Evolutionary conservation across 2,113 vertebrate genomes (phyloP), one percentile per base, ranked within the genome.

Genomic region (Notothenia rossii): DNA sequence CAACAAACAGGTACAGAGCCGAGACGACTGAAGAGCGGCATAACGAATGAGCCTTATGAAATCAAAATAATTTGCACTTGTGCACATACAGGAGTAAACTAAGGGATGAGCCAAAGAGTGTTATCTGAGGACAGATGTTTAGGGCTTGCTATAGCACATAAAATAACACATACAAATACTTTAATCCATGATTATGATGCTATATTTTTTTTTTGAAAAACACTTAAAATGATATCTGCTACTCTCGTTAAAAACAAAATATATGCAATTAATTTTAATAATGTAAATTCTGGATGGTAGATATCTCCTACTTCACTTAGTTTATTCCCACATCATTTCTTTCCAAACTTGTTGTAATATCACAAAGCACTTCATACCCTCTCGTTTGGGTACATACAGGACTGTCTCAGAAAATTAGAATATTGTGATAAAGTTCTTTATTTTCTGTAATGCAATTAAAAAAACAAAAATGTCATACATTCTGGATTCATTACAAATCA

Each of bases 11-110:
- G 33, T 46, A 70, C 53, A 50, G 49, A 84, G 43, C 49, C 70
- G 59, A 49, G 62, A 33, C 67, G 54, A 74, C 20, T 77, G 73
- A 88, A 79, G 22, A 74, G 68, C 62, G 79, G 46, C 76, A 55
- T 40, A 68, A 66, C 13, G 18, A 72, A 87, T 72, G 22, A 85
- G 22, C 25, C 17, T 43, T 63, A 58, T 68, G 40, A 82, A 76
- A 70, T 79, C 40, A 79, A 75, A 74, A 62, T 43, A 77, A 82
- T 77, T 73, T 76, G 51, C 74, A 67, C 50, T 72, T 82, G 63
- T 65, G 56, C 77, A 77, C 83, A 68, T 5, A 58, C 4, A 55
- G 20, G 15, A 70, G 60, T 61, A 40, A 77, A 55, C 66, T 72
- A 17, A 49, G 29, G 56, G 1, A 49, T 58, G 11, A 66, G 65